These are phyloP conservation scores for Plutella xylostella DNA, from an alignment of 2,888 invertebrate species.

Conservation along the genomic window DNA sequence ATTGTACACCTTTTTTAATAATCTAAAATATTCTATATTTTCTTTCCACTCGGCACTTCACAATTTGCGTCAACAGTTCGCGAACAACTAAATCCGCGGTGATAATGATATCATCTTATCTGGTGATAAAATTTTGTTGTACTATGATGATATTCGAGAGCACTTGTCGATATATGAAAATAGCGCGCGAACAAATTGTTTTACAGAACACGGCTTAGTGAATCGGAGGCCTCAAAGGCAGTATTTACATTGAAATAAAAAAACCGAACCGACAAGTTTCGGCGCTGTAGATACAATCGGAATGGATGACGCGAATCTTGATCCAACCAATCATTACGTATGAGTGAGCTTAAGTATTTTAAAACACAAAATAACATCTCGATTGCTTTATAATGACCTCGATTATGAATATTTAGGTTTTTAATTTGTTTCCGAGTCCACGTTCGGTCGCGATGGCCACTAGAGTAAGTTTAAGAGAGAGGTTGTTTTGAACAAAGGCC, in stretches of 20 bases:
- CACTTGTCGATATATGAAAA: slow-evolving; percentile 30
- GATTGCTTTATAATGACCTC: neutral
- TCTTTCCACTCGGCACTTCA: slow-evolving; percentile 30
- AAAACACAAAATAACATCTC: neutral
- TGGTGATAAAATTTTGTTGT: neutral
- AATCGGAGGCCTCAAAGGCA: slow-evolving; percentile 41
- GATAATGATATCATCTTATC: slow-evolving; percentile 30
- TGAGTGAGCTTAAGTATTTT: slow-evolving; percentile 17
- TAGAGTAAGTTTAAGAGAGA: slow-evolving; percentile 41
- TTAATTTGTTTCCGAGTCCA: slow-evolving; percentile 20
- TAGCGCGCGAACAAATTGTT: neutral
- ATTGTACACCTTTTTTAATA: neutral
- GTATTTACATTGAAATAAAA: slow-evolving; percentile 60
- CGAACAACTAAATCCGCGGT: slow-evolving; percentile 33
- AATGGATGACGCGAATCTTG: slow-evolving; percentile 47
- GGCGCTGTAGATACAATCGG: slow-evolving; percentile 31
- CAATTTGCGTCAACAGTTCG: slow-evolving; percentile 24
- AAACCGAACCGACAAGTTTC: slow-evolving; percentile 55
- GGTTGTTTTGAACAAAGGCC: slow-evolving; percentile 55
- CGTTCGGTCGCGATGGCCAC: slow-evolving; percentile 38
- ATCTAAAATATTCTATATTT: neutral
- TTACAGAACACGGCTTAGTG: slow-evolving; percentile 26
- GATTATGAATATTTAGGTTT: neutral
- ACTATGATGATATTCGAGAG: slow-evolving; percentile 8
- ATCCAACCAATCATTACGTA: slow-evolving; percentile 19